Conservation (phyloP, 2,888 invertebrate species). For the Nebria brevicollis region DNA sequence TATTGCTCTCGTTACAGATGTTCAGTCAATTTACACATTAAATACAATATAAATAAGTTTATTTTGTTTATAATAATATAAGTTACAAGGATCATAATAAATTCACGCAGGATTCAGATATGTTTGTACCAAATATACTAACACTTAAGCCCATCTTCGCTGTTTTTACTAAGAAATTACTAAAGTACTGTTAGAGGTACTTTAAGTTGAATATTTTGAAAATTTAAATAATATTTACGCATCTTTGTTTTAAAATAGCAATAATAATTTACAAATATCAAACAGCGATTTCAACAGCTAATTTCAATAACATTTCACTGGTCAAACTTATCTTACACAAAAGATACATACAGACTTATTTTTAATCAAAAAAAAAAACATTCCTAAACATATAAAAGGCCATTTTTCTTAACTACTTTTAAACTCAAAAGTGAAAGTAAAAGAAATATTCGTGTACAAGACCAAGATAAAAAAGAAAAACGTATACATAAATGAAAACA, state of each 20-base stretch:
- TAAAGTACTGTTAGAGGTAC: background rate
- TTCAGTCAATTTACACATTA: background rate
- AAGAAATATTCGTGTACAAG: too few species aligned
- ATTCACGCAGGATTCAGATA: background rate
- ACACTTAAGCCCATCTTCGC: background rate
- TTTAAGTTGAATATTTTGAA: too few species aligned
- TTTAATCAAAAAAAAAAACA: background rate
- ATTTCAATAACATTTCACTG: background rate
- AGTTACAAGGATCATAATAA: background rate
- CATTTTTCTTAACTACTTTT: too few species aligned
- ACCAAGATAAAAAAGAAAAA: too few species aligned
- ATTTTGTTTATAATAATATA: background rate
- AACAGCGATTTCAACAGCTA: too few species aligned
- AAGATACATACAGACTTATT: background rate
- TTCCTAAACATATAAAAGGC: too few species aligned
- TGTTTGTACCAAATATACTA: background rate
- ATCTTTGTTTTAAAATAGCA: too few species aligned
- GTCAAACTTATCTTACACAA: conserved; percentile 1
- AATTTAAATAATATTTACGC: too few species aligned
- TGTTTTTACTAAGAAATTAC: background rate
- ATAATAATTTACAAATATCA: too few species aligned
- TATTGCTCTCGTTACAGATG: background rate
- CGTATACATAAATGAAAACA: too few species aligned
- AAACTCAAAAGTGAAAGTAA: too few species aligned
- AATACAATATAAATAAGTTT: background rate